phyloP scores from a whole-genome alignment of 2,888 invertebrate genomes.

The Phanerotoma sp. region DNA sequence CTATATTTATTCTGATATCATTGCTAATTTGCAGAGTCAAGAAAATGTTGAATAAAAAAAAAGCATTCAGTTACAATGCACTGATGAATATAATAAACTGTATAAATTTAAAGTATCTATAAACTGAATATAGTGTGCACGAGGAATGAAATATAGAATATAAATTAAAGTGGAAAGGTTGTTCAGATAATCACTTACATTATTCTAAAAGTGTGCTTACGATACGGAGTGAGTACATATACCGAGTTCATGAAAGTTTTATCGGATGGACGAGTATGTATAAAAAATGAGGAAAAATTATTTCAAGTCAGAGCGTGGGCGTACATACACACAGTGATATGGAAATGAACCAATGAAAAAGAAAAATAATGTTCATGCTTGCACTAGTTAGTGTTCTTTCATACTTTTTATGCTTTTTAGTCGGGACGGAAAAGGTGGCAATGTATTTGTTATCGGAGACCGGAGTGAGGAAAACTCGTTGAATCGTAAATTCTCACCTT shows the following conservation, averaged over 20 bases:
- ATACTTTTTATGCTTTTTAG: background rate
- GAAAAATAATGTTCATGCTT: background rate
- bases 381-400: constrained; percentile 1
- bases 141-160: no score
- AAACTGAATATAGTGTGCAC: no score
- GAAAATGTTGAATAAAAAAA: no score
- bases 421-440: constrained; percentile 1
- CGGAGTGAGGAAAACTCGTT: constrained; percentile 22
- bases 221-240: no score
- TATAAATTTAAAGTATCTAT: no score
- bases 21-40: no score
- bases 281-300: constrained; percentile 11
- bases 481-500: constrained; percentile 37
- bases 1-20: no score
- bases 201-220: background rate
- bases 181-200: background rate
- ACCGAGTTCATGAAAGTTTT: constrained; percentile 8
- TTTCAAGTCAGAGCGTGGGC: background rate
- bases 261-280: constrained; percentile 1
- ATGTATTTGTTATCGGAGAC: constrained; percentile 25
- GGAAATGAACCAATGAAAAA: constrained; percentile 10
- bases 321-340: constrained; percentile 8
- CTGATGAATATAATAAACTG: no score
- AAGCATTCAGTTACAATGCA: no score
- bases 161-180: background rate